Percentiles rank a stretch among this genome's conserved stretches.
Evolutionary conservation across 2,797 vertebrate species (phyloP).

Genomic region (Megalops cyprinoides): DNA sequence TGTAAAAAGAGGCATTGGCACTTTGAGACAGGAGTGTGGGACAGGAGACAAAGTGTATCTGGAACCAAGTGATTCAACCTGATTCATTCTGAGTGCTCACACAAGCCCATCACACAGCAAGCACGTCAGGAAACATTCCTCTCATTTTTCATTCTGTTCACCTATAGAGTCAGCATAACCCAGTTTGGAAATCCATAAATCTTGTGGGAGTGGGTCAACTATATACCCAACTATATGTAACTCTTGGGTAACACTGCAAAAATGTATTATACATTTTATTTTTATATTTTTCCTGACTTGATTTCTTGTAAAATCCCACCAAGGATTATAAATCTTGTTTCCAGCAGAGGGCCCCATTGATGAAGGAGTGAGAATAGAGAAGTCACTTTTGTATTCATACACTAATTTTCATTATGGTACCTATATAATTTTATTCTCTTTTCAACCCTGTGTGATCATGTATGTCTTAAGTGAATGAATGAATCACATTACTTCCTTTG

Average conservation of each 20-base stretch:
- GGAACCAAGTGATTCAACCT: neutral
- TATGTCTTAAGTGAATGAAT: neutral
- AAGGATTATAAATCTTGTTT: neutral
- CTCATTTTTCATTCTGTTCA: too few relatives aligned
- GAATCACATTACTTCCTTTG: neutral
- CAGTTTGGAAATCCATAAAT: too few relatives aligned
- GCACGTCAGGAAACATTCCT: neutral
- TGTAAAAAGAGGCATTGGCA: neutral
- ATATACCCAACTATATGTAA: neutral
- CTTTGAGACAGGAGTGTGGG: neutral
- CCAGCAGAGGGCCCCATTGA: slow-evolving; percentile 17
- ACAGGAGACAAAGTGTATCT: neutral
- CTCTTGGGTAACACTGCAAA: neutral
- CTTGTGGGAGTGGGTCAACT: too few relatives aligned
- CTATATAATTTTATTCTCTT: neutral
- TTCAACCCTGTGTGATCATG: neutral
- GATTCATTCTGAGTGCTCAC: neutral
- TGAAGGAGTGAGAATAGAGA: neutral
- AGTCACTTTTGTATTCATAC: neutral
- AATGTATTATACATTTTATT: neutral
- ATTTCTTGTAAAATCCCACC: neutral
- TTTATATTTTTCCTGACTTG: too few relatives aligned
- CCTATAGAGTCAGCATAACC: too few relatives aligned
- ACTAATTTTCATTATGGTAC: neutral
- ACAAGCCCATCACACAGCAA: too few relatives aligned